Evolutionary conservation across 2,113 vertebrate genomes (phyloP).

Genomic region (Cochlearius cochlearius): DNA sequence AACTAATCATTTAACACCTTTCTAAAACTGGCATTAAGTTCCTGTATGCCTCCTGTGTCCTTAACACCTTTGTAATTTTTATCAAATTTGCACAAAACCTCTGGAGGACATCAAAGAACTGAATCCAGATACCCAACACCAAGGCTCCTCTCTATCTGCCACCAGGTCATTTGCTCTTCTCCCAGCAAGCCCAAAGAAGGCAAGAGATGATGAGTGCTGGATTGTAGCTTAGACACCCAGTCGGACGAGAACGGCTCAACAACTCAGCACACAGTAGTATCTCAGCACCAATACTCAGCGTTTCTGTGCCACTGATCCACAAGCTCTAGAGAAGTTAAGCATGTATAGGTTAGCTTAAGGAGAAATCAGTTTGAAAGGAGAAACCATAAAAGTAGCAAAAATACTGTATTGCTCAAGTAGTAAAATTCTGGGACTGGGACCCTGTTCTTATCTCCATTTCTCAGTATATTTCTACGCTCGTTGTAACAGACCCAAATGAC

Average conservation of each 20-base stretch:
- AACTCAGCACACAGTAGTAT: accelerated
- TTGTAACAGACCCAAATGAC: accelerated
- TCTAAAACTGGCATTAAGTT: neutral
- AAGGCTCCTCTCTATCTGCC: neutral
- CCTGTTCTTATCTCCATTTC: neutral
- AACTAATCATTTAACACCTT: neutral
- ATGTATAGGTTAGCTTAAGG: neutral
- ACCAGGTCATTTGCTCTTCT: neutral
- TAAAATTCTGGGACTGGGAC: accelerated
- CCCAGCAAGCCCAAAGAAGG: neutral
- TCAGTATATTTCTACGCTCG: neutral
- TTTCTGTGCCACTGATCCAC: neutral
- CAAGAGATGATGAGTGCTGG: too few species aligned
- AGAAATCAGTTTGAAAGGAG: neutral
- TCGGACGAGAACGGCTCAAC: neutral
- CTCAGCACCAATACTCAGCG: neutral
- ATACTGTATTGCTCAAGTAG: neutral
- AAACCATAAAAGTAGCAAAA: neutral
- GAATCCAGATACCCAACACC: neutral
- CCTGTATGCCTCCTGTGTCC: neutral
- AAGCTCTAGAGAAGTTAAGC: neutral
- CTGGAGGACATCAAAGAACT: neutral
- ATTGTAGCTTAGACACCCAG: neutral
- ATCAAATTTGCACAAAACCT: neutral
- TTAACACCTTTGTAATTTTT: neutral